Evolutionary conservation across 2,113 vertebrate genomes (phyloP), one percentile per base, ranked within the genome.

Genomic region (Lethenteron reissneri): DNA sequence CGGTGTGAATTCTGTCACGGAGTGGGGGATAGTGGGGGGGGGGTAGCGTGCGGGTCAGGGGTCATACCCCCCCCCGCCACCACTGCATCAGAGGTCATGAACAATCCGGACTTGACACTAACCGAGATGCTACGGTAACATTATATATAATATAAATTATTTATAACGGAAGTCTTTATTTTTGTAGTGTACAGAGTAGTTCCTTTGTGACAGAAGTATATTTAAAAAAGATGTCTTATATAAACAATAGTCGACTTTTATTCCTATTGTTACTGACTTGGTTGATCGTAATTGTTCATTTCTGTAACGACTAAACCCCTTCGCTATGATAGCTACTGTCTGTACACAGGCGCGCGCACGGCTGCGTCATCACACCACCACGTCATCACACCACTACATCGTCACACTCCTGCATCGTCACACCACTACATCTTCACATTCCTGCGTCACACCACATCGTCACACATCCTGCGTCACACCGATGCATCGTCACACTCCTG

Each of bases 141-240:
- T n/a, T 68, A 68, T 17, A 68, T 68, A 68, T 68, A 68, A 68
- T 68, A 68, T 68, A 68, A 68, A 68, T 68, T 68, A 68, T 68
- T 68, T 68, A 68, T 68, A 25, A 68, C 25, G 64, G 64, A 68
- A 68, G 64, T n/a, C 64, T 68, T 68, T 68, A 68, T 68, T 68
- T 68, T 68, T 68, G 64, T 68, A 68, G 64, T 68, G 64, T 68
- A 68, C 64, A 68, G 64, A 68, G 64, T 68, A 68, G 41, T 41
- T 68, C 11, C 11, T 68, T 68, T 68, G 64, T 68, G 64, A 25
- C 64, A 68, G 64, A 68, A 68, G 64, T 68, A 68, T 68, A 68
- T 68, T 68, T 68, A 68, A 68, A 68, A 68, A 25, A 68, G n/a
- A 25, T 68, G n/a, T 68, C 25, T 17, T 68, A 68, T 25, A 25